Evolutionary conservation across 2,797 vertebrate genomes (phyloP).

Genomic region (Menidia menidia): DNA sequence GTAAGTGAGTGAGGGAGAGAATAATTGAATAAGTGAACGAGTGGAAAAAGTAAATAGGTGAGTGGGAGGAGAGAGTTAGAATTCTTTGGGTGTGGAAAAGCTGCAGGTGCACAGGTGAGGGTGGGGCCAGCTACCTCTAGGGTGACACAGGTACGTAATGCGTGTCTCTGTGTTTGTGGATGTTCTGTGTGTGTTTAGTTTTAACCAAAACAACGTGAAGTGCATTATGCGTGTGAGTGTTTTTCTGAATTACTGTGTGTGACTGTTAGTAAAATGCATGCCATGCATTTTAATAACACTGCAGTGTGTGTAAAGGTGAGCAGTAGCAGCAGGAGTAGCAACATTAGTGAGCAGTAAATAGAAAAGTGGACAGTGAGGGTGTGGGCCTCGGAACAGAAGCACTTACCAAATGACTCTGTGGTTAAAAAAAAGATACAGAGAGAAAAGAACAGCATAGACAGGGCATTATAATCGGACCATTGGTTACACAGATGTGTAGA

Average conservation of each 20-base stretch:
- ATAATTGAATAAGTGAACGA: constrained; percentile 67
- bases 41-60: constrained; percentile 72
- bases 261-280: constrained; percentile 96
- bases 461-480: constrained; percentile 91
- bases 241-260: constrained; percentile 65
- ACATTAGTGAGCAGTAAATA: constrained; percentile 85
- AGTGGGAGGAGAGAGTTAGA: constrained; percentile 70
- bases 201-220: constrained; percentile 8
- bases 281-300: constrained; percentile 94
- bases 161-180: constrained; percentile 24
- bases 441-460: constrained; percentile 99
- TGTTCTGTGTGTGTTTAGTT: constrained; percentile 18
- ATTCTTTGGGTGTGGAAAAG: constrained; percentile 68
- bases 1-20: constrained; percentile 59
- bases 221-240: constrained; percentile 10
- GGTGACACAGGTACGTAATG: constrained; percentile 41
- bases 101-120: constrained; percentile 77
- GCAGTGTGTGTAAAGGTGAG: constrained; percentile 88
- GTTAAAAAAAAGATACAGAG: constrained; percentile 97
- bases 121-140: constrained; percentile 67
- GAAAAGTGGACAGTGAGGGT: constrained; percentile 77
- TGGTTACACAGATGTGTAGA: constrained; percentile 87
- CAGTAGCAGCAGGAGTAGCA: constrained; percentile 83
- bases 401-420: constrained; percentile 99
- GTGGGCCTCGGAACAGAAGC: constrained; percentile 97